phyloP scores from a whole-genome alignment of 2,888 invertebrate genomes.

The Nomada goodeniana region DNA sequence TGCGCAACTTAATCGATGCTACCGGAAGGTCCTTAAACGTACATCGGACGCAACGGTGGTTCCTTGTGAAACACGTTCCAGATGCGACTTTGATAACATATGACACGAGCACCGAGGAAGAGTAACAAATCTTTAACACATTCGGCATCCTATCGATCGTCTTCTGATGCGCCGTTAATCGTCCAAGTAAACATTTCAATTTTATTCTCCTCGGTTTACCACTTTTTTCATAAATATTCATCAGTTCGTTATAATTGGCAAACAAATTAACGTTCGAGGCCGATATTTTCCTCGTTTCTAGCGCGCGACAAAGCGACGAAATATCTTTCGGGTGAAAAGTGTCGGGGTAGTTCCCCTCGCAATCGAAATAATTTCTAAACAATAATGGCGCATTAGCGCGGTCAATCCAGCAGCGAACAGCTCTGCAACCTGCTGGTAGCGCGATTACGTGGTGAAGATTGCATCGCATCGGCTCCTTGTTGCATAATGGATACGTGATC shows the following conservation, averaged over 20 bases:
- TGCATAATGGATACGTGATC: slow-evolving; percentile 51
- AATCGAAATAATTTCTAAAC: slow-evolving; percentile 10
- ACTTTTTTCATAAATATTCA: too few species aligned
- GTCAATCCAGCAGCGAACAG: slow-evolving; percentile 49
- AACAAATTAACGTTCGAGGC: too few species aligned
- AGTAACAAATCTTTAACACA: not conserved
- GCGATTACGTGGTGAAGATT: slow-evolving; percentile 56
- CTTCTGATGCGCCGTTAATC: not conserved
- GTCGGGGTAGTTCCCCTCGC: not conserved
- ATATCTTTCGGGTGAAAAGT: slow-evolving; percentile 7
- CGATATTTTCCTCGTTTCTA: too few species aligned
- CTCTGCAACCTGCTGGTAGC: slow-evolving; percentile 19
- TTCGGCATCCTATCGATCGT: not conserved
- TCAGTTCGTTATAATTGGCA: too few species aligned
- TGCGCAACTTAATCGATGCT: slow-evolving; percentile 65
- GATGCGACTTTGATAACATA: not conserved
- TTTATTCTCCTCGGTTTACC: too few species aligned
- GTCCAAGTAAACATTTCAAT: too few species aligned
- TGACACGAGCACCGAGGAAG: not conserved
- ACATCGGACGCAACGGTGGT: slow-evolving; percentile 3
- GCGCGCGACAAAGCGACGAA: not conserved
- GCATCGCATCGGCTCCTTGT: slow-evolving; percentile 42
- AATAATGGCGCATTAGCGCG: slow-evolving; percentile 16
- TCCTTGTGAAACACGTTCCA: slow-evolving; percentile 20
- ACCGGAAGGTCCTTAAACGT: slow-evolving; percentile 58